Conservation (phyloP, 2,113 vertebrate genomes). For the Gallinago jamesoni region DNA sequence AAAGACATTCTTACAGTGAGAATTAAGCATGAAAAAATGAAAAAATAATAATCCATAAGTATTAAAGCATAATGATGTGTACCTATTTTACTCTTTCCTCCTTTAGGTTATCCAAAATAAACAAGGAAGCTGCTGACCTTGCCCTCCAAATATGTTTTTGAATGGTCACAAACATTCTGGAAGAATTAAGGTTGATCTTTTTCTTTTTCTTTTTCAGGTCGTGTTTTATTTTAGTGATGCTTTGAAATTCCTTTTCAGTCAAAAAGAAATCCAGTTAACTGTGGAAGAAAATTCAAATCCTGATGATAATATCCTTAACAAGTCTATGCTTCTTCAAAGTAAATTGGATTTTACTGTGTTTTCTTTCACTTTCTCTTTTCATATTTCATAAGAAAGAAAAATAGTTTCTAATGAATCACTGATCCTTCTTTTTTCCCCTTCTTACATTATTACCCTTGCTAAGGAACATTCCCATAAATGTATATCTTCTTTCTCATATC, state of each 20-base stretch:
- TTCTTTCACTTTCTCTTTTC: slow-evolving; percentile 46
- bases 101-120: background rate
- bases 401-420: slow-evolving; percentile 18
- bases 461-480: background rate
- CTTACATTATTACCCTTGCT: background rate
- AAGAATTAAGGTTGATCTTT: background rate
- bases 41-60: background rate
- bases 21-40: background rate
- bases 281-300: slow-evolving; percentile 44
- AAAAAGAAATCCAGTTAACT: slow-evolving; percentile 33
- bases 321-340: background rate
- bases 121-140: background rate
- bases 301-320: slow-evolving; percentile 47
- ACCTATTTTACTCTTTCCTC: background rate
- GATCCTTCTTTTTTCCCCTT: background rate
- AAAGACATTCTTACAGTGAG: background rate
- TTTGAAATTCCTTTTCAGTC: background rate
- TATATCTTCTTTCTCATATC: background rate
- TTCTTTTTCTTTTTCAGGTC: background rate
- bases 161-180: background rate
- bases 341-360: slow-evolving; percentile 50
- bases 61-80: background rate
- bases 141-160: background rate
- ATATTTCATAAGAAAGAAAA: slow-evolving; percentile 10
- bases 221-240: slow-evolving; percentile 8